phyloP scores from a whole-genome alignment of 1,140 invertebrate genomes.

The Cyphomyrmex costatus region DNA sequence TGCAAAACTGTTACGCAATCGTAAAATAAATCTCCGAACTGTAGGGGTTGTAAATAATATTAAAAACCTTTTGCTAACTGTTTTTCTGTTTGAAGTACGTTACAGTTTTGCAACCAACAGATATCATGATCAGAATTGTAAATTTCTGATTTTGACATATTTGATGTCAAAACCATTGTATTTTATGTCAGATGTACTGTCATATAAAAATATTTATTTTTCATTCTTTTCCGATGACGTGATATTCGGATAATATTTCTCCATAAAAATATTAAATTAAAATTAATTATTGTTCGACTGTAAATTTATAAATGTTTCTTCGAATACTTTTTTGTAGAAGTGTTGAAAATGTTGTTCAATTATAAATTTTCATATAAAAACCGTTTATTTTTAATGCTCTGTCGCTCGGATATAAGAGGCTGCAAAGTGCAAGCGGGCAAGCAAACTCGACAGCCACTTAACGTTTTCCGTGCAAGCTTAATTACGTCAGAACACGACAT shows the following conservation, averaged over 20 bases:
- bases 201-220: too few relatives aligned
- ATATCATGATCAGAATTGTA: too few relatives aligned
- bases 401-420: background rate
- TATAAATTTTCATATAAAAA: background rate
- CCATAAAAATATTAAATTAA: too few relatives aligned
- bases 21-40: background rate
- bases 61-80: background rate
- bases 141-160: too few relatives aligned
- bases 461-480: conserved; percentile 31
- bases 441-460: conserved; percentile 51
- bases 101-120: background rate
- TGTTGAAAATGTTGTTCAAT: too few relatives aligned
- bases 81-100: background rate
- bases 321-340: too few relatives aligned
- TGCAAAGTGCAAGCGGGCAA: background rate
- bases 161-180: too few relatives aligned
- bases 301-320: too few relatives aligned
- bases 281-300: too few relatives aligned
- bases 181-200: too few relatives aligned
- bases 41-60: background rate
- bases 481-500: conserved; percentile 42
- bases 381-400: background rate
- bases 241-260: too few relatives aligned
- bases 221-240: too few relatives aligned
- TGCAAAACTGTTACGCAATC: conserved; percentile 26